A percentile compares a stretch with the other conserved stretches of the same genome.
phyloP scores from a whole-genome alignment of 2,113 vertebrate species.

The Alligator mississippiensis region DNA sequence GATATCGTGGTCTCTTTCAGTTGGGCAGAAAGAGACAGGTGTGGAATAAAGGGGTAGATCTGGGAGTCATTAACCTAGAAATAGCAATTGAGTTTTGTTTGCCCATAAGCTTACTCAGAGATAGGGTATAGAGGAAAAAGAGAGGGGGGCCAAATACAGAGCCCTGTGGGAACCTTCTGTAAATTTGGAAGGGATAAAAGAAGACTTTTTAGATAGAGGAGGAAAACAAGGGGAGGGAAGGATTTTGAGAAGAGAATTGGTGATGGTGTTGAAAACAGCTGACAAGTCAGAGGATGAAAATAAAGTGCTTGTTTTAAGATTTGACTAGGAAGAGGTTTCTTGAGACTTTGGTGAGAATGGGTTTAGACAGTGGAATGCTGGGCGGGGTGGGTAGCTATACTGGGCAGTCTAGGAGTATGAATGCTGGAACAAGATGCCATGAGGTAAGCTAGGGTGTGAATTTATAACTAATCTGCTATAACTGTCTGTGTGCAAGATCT shows the following conservation, averaged over 20 bases:
- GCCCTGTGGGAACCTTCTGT: neutral
- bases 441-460: too few species aligned
- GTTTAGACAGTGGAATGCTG: neutral
- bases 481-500: too few species aligned
- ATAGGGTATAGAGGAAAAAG: neutral
- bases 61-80: neutral
- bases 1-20: neutral
- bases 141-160: neutral
- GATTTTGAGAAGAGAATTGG: neutral
- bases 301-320: neutral
- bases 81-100: neutral
- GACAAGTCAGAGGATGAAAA: neutral
- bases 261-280: neutral
- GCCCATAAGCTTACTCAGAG: neutral
- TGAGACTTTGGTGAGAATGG: neutral
- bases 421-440: too few species aligned
- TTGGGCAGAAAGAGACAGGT: neutral
- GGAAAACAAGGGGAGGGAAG: neutral
- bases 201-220: neutral
- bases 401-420: neutral
- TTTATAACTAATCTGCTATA: too few species aligned
- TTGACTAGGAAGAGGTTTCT: neutral
- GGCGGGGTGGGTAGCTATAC: neutral
- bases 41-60: neutral
- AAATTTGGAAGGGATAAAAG: neutral